Evolutionary conservation across 2,797 vertebrate genomes (phyloP), one percentile per base, ranked within the genome.

Genomic region (Crocodylus rhombifer): DNA sequence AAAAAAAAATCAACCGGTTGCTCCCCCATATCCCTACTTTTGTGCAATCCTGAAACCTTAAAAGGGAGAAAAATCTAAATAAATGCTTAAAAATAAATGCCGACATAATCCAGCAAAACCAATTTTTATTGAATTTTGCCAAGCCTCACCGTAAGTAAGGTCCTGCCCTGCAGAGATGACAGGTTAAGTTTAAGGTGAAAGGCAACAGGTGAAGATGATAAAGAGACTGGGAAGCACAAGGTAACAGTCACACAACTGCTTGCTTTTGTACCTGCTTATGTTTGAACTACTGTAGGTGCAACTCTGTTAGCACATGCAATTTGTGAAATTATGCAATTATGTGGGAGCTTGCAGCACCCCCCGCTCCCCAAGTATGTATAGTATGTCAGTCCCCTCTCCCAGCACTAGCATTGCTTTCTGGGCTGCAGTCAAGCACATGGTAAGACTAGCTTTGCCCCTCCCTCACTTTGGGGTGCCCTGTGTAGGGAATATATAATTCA

Each of bases 261-360:
- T 60, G 51, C 76, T 90, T 73, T 17, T 3, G 84, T 94, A 94
- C 93, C 95, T 91, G 95, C 96, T 93, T 95, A 86, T 58, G 69
- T 69, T 92, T 92, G 9, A 4, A 28, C 2, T 2, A 91, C 93
- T 93, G 88, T 90, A 87, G 82, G 95, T 78, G 91, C 80, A 57
- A 82, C 80, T 20, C 5, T 14, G 30, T 1, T 13, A 8, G 42
- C 42, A 51, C 42, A 51, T 10, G 10, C 42, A 51, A 10, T 10
- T 51, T 51, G 42, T 51, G 42, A 51, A 51, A 51, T 51, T 11
- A 42, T 42, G 42, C 42, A 42, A 42, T 42, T 42, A 51, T 10
- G 9, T 51, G 42, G 42, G 42, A 51, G 42, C 42, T 51, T 7
- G 42, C 42, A 51, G 42, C 42, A 51, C 42, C 2, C 42, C 42